A percentile compares a stretch with the other conserved stretches of the same genome.
These are phyloP conservation scores for Pseudorectes ferrugineus DNA, from an alignment of 2,113 vertebrate genomes.

Conservation along the genomic window DNA sequence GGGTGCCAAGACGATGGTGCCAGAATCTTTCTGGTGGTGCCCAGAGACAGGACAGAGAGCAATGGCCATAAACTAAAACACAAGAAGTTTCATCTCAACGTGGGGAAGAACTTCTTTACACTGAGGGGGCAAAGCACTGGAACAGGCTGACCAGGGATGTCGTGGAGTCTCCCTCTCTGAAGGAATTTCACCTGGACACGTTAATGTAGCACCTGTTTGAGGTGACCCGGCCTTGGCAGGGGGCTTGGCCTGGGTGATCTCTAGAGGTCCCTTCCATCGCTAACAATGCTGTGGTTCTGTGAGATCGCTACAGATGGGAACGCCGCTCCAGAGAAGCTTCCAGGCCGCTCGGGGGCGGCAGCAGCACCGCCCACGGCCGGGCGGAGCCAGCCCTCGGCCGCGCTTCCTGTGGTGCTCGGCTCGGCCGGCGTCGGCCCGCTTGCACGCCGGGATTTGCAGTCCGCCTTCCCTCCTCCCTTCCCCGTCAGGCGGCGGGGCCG, in stretches of 20 bases:
- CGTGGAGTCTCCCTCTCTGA: not conserved
- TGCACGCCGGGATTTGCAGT: not conserved
- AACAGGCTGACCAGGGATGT: not conserved
- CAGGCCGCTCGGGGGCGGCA: rapidly evolving
- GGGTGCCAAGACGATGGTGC: not conserved
- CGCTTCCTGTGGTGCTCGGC: not conserved
- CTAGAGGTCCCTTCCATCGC: no score
- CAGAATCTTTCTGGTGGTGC: not conserved
- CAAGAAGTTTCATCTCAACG: not conserved
- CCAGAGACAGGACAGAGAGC: no score
- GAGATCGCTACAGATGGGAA: rapidly evolving
- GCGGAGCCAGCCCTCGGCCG: not conserved
- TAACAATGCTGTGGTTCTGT: rapidly evolving
- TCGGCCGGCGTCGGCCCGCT: rapidly evolving
- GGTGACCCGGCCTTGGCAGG: no score
- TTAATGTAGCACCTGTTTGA: no score
- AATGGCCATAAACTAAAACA: not conserved
- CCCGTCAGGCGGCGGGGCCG: not conserved
- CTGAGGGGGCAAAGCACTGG: not conserved
- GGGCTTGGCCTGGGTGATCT: no score
- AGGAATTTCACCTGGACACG: not conserved
- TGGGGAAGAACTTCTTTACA: not conserved
- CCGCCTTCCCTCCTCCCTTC: no score
- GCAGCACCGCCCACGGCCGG: no score
- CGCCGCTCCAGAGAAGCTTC: rapidly evolving